These are phyloP conservation scores for Whitmania pigra DNA, from an alignment of 1,140 invertebrate species.

Conservation along the genomic window DNA sequence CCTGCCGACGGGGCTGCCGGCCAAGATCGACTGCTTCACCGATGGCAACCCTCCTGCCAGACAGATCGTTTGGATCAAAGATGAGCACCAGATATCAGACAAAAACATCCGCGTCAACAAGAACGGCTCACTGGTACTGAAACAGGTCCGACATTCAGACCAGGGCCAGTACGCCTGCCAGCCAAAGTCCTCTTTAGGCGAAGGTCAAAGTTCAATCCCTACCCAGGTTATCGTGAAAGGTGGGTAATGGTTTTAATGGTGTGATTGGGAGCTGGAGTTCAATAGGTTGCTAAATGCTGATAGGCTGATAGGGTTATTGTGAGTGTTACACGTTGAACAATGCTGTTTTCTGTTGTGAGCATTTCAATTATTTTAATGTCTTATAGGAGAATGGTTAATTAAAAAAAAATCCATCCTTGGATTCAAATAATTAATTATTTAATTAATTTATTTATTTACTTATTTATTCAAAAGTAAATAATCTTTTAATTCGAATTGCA, in stretches of 20 bases:
- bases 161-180: slow-evolving; percentile 82
- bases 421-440: no score
- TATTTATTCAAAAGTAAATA: no score
- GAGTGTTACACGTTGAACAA: no score
- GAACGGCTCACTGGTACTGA: slow-evolving; percentile 32
- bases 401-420: no score
- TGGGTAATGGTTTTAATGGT: slow-evolving; percentile 34
- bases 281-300: no score
- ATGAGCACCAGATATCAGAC: slow-evolving; percentile 24
- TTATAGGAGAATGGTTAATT: no score
- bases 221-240: slow-evolving; percentile 90
- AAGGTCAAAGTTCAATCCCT: slow-evolving; percentile 72
- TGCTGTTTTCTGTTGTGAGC: no score
- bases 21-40: slow-evolving; percentile 87
- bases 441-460: no score
- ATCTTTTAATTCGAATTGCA: no score
- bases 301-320: no score
- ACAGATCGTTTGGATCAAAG: slow-evolving; percentile 71
- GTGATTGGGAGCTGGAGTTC: no score
- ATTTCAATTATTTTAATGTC: no score
- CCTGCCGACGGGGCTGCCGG: slow-evolving; percentile 76
- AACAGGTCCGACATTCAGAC: slow-evolving; percentile 40
- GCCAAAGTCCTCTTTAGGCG: slow-evolving; percentile 85
- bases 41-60: slow-evolving; percentile 87
- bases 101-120: slow-evolving; percentile 14